Evolutionary conservation across 1,140 invertebrate species (phyloP).

Genomic region (Lethrus apterus): DNA sequence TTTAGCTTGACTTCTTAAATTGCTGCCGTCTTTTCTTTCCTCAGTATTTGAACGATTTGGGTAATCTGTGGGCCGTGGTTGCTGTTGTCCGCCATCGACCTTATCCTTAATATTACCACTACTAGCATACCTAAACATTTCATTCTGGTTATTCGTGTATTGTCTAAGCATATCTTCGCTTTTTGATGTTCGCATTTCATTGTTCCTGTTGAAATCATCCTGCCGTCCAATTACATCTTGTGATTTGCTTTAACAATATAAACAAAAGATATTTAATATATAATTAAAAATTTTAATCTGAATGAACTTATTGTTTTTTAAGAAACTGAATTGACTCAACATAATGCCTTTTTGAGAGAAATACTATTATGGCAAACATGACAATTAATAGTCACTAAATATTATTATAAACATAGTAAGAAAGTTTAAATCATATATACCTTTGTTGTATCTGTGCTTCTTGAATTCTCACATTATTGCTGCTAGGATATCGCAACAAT

Average conservation of each 20-base stretch:
- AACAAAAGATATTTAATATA: no score
- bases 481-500: constrained; percentile 34
- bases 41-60: constrained; percentile 26
- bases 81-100: constrained; percentile 21
- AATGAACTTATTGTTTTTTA: no score
- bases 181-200: constrained; percentile 35
- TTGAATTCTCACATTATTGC: constrained; percentile 29
- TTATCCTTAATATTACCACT: constrained; percentile 35
- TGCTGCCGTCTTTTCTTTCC: constrained; percentile 17
- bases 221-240: constrained; percentile 10
- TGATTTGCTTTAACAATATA: constrained; percentile 14
- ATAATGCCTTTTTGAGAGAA: no score
- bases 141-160: constrained; percentile 26
- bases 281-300: no score
- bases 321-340: no score
- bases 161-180: constrained; percentile 37
- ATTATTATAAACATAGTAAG: no score
- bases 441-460: constrained; percentile 31
- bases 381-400: no score
- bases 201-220: constrained; percentile 27
- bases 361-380: no score
- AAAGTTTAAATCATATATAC: no score
- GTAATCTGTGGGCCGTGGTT: constrained; percentile 13
- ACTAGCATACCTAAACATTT: constrained; percentile 38
- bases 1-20: constrained; percentile 61